Evolutionary conservation across 2,888 invertebrate genomes (phyloP).

Genomic region (Tipula unca): DNA sequence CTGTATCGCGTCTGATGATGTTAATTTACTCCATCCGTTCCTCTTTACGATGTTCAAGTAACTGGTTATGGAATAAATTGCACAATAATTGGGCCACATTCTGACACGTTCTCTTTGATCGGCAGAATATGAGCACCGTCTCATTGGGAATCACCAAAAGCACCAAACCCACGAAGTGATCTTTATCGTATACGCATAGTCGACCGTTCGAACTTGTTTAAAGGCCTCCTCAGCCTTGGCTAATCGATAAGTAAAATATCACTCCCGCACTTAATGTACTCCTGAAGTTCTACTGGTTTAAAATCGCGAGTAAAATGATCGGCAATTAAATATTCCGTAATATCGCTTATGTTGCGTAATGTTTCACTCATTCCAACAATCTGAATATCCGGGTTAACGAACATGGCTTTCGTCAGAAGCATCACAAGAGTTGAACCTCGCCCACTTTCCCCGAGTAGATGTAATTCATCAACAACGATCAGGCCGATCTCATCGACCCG

Average conservation of each 20-base stretch:
- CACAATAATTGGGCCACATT: conserved; percentile 69
- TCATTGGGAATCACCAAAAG: conserved; percentile 69
- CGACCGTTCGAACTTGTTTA: conserved; percentile 43
- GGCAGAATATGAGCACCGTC: conserved; percentile 85
- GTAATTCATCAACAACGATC: conserved; percentile 81
- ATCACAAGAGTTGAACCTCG: conserved; percentile 81
- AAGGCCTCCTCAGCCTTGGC: conserved; percentile 47
- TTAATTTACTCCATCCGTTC: conserved; percentile 50
- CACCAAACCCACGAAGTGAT: conserved; percentile 69
- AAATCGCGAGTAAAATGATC: conserved; percentile 77
- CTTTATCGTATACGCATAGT: conserved; percentile 72
- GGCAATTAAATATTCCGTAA: conserved; percentile 72
- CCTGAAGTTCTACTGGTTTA: conserved; percentile 77
- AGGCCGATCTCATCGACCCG: conserved; percentile 72
- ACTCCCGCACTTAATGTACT: conserved; percentile 67
- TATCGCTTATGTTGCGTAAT: conserved; percentile 77
- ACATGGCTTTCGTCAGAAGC: conserved; percentile 69
- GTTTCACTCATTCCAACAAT: conserved; percentile 97
- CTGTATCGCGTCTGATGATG: conserved; percentile 43
- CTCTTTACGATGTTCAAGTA: conserved; percentile 46
- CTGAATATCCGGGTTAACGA: conserved; percentile 60
- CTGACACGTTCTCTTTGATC: conserved; percentile 88
- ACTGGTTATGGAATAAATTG: conserved; percentile 39
- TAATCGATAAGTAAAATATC: conserved; percentile 49
- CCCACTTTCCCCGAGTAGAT: conserved; percentile 81